Base-by-base conservation (phyloP, 2,113 vertebrate genomes). In the Lepus americanus region DNA sequence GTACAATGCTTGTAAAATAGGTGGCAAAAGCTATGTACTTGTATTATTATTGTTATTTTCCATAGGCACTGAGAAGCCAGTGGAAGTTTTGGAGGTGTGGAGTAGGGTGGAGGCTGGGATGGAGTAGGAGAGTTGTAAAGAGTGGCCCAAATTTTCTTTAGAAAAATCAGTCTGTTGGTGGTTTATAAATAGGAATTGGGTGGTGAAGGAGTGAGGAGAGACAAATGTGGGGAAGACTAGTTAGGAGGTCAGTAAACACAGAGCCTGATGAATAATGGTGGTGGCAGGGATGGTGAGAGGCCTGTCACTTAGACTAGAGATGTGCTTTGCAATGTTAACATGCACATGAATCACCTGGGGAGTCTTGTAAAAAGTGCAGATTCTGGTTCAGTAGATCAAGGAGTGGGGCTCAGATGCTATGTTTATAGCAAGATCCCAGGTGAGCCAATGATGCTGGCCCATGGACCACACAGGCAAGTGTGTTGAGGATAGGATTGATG, bases 1-100 rank as follows among this genome's bases (percentile, higher is more conserved):
- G 22, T 61, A 19, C 83, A 78, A n/a, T 29, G 31, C 10, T 97
- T 94, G 67, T 82, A 84, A 76, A 95, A 74, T 33, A 86, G 12
- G 11, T 74, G 69, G 13, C 33, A 77, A 33, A 82, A 89, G 89
- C 39, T n/a, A 67, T 27, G 39, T 31, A 73, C 11, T 64, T 70
- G 31, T 85, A 33, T 25, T 33, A 12, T 44, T 33, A 33, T 70
- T 70, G 77, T 1, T 17, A 17, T 86, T 92, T 82, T 55, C 23
- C 27, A 39, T 39, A 89, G 63, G 7, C 49, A 59, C 36, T 31
- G 55, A 96, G 29, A 63, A 80, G 6, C 61, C 5, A 55, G 20
- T 73, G 83, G 39, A 93, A 76, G 25, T 39, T 95, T 94, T 66
- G 61, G 93, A 89, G 4, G 2, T 51, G 67, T 78, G 11, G 25